Evolutionary conservation across 2,113 vertebrate species (phyloP).

Genomic region (Cheilinus undulatus): DNA sequence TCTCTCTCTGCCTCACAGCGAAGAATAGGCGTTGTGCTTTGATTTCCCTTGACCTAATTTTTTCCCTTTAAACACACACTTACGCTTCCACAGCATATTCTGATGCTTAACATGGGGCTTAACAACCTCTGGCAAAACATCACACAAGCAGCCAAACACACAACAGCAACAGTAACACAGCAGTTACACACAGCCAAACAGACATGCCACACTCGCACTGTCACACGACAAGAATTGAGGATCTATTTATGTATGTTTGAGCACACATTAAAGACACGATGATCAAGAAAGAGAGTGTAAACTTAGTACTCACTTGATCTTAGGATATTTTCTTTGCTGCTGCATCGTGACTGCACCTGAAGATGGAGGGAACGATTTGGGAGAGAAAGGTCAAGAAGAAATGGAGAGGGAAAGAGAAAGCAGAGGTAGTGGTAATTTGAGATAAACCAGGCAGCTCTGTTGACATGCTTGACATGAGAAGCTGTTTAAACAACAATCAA

Average conservation of each 20-base stretch:
- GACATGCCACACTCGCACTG: constrained; percentile 15
- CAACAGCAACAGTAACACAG: neutral
- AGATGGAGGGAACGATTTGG: constrained; percentile 76
- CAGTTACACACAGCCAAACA: constrained; percentile 41
- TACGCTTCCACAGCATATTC: constrained; percentile 68
- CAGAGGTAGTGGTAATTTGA: constrained; percentile 70
- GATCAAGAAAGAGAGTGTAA: neutral
- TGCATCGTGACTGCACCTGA: constrained; percentile 99
- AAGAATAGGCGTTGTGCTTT: constrained; percentile 68
- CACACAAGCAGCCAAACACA: constrained; percentile 33
- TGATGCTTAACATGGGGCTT: constrained; percentile 72
- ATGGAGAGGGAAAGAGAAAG: constrained; percentile 36
- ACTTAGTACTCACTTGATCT: constrained; percentile 94
- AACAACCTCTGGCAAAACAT: constrained; percentile 74
- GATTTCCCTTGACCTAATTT: constrained; percentile 82
- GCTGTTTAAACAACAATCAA: constrained; percentile 63
- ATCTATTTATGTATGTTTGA: constrained; percentile 35
- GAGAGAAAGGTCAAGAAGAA: constrained; percentile 71
- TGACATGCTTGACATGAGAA: constrained; percentile 71
- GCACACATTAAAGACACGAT: constrained; percentile 13
- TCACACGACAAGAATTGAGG: constrained; percentile 36
- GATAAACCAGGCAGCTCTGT: constrained; percentile 60
- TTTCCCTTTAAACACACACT: constrained; percentile 70
- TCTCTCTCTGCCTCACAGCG: constrained; percentile 63
- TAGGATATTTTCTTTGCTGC: constrained; percentile 99